Evolutionary conservation across 2,797 vertebrate species (phyloP).

Genomic region (Clarias fuscus): DNA sequence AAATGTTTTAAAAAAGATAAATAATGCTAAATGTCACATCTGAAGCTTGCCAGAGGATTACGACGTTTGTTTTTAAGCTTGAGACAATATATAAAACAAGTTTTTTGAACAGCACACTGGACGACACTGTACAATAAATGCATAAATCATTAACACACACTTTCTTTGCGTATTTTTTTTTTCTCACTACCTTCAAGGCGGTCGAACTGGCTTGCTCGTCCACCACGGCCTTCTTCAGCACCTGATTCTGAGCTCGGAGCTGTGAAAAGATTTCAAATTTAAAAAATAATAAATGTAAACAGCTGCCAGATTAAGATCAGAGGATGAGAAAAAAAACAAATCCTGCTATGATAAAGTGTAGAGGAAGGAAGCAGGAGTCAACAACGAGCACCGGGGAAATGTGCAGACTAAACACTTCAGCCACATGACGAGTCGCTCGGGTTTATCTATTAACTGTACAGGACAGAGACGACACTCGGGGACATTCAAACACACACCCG

Average conservation of each 20-base stretch:
- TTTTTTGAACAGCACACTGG: not conserved
- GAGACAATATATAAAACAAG: not conserved
- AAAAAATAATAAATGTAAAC: not conserved
- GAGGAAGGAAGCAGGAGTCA: conserved; percentile 24
- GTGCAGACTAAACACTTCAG: conserved; percentile 35
- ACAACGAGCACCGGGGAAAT: conserved; percentile 24
- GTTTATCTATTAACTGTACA: conserved; percentile 24
- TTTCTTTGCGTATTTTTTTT: not conserved
- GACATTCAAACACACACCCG: no score
- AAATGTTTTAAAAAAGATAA: no score
- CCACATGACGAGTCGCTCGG: not conserved
- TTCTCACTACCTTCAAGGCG: conserved; percentile 84
- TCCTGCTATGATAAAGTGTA: not conserved
- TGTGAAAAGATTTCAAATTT: not conserved
- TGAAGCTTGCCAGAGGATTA: no score
- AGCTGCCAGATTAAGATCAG: not conserved
- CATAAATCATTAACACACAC: not conserved
- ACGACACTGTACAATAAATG: not conserved
- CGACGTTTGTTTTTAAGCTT: no score
- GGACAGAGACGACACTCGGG: not conserved
- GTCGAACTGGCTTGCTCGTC: conserved; percentile 92
- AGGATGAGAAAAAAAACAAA: not conserved
- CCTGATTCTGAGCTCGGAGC: conserved; percentile 96
- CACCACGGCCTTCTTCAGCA: conserved; percentile 95
- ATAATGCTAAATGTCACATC: no score